Base-by-base conservation (phyloP, 2,888 invertebrate species). In the Platynereis dumerilii region DNA sequence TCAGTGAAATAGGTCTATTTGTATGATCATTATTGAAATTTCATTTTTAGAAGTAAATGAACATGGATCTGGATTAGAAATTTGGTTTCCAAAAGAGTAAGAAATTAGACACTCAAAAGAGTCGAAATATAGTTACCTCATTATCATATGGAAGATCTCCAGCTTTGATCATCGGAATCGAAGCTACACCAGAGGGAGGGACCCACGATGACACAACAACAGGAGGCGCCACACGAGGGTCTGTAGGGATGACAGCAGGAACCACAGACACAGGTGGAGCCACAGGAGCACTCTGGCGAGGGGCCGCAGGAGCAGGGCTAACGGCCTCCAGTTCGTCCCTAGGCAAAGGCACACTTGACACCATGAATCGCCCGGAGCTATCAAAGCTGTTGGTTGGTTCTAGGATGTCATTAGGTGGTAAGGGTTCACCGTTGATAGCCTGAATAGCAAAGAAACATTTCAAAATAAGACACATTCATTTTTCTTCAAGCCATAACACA, bases 321-420 rank as follows among this genome's bases (percentile, higher is more conserved):
- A 28, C 61, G 15, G 58, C 61, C 45, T 58, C 58, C 34, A 58
- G 24, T 42, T 58, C 48, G 52, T 58, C 58, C 29, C 52, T 54
- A 1, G 61, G 27, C 34, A 59, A 45, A 1, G 45, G 48, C 5
- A 27, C 58, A 2, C 39, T 52, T 5, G 54, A 39, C 24, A 65
- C 68, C 22, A 71, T 67, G 68, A 78, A 81, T 60, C 72, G 70
- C 1, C 78, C 78, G 56, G 74, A 68, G 3, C 71, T 70, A 66
- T 81, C 80, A 75, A 83, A 83, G 69, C 82, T 81, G 56, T 70
- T 74, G 12, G 65, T 61, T 5, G 82, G 81, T 17, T 39, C 10
- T 12, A 69, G 71, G 22, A 77, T 54, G 0, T 58, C 57, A 3
- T 73, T 55, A 1, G 74, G 66, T 22, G 75, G 73, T 54, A 83